Percentiles rank a stretch among this genome's conserved stretches.
Conservation (phyloP, 2,113 vertebrate genomes). For the Tachycineta bicolor region DNA sequence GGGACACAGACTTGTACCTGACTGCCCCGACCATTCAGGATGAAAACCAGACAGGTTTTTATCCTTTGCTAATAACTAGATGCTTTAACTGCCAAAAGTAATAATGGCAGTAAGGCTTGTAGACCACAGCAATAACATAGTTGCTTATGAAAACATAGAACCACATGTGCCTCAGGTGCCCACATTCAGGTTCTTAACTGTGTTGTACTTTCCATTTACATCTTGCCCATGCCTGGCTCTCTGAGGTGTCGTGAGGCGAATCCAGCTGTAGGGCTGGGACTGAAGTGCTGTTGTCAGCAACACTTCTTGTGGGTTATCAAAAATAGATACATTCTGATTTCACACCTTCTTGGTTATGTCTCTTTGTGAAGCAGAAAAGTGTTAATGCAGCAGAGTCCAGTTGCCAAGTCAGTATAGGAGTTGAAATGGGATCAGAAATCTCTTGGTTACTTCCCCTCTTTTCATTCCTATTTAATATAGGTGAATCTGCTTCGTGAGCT, state of each 20-base stretch:
- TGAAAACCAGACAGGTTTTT: neutral
- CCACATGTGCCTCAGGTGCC: neutral
- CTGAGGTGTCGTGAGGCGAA: neutral
- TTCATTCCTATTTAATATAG: neutral
- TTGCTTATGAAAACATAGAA: constrained; percentile 23
- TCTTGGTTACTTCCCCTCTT: neutral
- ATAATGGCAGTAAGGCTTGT: neutral
- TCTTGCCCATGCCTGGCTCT: neutral
- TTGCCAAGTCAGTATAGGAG: neutral
- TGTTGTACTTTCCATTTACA: neutral
- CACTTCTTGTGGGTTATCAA: neutral
- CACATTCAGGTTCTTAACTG: neutral
- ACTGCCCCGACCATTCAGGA: neutral
- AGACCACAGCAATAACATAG: neutral
- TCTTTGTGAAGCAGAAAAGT: neutral
- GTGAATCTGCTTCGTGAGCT: constrained; percentile 24
- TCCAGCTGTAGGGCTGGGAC: neutral
- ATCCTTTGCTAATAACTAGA: neutral
- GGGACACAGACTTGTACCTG: neutral
- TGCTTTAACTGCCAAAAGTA: neutral
- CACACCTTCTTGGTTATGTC: neutral
- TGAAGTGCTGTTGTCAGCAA: neutral
- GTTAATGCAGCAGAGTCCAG: neutral
- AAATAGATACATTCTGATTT: neutral
- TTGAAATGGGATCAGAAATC: neutral